Base-by-base conservation (phyloP, 1,140 invertebrate genomes). In the Agrypnia vestita region DNA sequence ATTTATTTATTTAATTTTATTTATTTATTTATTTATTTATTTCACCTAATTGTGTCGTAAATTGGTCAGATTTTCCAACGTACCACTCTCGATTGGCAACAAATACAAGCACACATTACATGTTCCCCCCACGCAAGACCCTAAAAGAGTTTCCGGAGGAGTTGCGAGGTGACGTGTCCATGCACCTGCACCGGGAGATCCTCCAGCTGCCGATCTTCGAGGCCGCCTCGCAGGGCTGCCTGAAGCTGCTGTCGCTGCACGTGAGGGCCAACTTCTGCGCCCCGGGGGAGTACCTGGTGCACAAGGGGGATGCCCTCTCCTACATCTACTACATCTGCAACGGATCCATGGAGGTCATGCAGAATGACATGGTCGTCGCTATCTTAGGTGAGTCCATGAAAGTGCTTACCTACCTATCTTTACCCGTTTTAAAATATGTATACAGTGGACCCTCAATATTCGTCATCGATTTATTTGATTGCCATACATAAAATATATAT, bases 311-410 rank as follows among this genome's bases (percentile, higher is more conserved):
- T 86, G 97, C 98, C 0, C 92, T 99, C 0, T 95, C 96, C 53
- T 98, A 97, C 84, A 96, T 99, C 83, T 98, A 99, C 89, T 98
- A 98, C 86, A 93, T 99, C 47, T 98, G 96, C 87, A 97, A 98
- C 84, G 98, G 98, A 4, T 99, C 97, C 6, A 99, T 99, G 94
- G 98, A 99, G 90, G 98, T 99, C 49, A 95, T 99, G 79, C 97
- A 98, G 87, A 96, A 99, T 86, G 96, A 96, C 80, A 98, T 99
- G 94, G 98, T 99, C 62, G 97, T 99, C 17, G 98, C 98, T 61
- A 99, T 99, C 86, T 91, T 99, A 84, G 98, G 98, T 98, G 91
- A 91, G 77, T 76, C 21, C 21, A n/a, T 12, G 4, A 56, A 35
- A 35, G 6, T 35, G 25, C 6, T 1, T 35, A 35, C n/a, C n/a